These are phyloP conservation scores for Delichon dasypus DNA, from an alignment of 2,797 vertebrate species.

Conservation along the genomic window DNA sequence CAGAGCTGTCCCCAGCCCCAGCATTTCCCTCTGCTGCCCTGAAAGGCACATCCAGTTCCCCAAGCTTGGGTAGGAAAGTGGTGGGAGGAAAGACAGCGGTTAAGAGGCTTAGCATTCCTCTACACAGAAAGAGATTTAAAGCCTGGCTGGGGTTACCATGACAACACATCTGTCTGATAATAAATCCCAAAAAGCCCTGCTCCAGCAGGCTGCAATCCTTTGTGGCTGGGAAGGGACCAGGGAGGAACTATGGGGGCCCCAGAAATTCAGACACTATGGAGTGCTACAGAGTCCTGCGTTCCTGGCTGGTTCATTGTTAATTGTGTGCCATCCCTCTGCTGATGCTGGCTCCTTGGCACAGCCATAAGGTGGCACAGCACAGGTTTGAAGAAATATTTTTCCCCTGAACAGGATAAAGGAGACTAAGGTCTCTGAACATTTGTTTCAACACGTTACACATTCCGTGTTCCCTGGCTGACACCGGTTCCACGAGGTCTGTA, in stretches of 20 bases:
- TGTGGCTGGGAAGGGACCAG: neutral
- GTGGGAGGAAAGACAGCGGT: neutral
- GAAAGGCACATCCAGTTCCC: neutral
- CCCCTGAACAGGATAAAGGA: neutral
- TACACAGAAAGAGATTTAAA: slow-evolving; percentile 53
- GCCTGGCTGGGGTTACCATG: slow-evolving; percentile 67
- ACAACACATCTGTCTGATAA: slow-evolving; percentile 63
- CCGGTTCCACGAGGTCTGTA: neutral
- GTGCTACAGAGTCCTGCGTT: neutral
- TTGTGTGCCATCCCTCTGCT: neutral
- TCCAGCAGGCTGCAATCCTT: slow-evolving; percentile 11
- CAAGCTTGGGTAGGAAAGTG: neutral
- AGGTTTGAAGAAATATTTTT: neutral
- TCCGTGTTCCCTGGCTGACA: neutral
- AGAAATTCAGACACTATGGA: neutral
- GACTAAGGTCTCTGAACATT: neutral
- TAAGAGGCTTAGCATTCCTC: slow-evolving; percentile 62
- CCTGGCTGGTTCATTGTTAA: neutral
- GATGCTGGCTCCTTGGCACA: neutral
- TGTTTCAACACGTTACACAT: neutral
- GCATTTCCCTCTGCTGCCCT: neutral
- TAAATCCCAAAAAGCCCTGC: slow-evolving; percentile 48
- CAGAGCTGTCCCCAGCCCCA: neutral
- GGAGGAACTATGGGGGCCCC: neutral
- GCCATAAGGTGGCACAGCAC: accelerated